Percentiles rank a stretch among this genome's conserved stretches.
Conservation (phyloP, 2,797 vertebrate genomes). For the Gymnocypris eckloni region DNA sequence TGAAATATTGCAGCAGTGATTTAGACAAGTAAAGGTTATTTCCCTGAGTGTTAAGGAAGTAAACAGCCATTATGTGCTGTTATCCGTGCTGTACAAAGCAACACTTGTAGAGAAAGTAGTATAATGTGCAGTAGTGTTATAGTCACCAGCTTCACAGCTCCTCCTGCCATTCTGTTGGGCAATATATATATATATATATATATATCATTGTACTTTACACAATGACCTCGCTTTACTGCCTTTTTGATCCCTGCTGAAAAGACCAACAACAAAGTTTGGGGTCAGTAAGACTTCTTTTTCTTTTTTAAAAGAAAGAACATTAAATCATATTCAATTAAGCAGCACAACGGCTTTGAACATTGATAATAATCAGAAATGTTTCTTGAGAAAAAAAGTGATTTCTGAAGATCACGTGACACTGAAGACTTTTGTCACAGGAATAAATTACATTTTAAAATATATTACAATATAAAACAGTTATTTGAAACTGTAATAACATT, state of each 20-base stretch:
- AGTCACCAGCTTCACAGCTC: slow-evolving; percentile 42
- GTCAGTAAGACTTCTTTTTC: not conserved
- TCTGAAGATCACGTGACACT: not conserved
- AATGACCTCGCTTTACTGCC: slow-evolving; percentile 12
- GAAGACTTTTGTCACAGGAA: not conserved
- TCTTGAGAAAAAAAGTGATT: not conserved
- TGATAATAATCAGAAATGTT: not conserved
- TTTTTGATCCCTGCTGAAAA: not conserved
- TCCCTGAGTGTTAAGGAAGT: slow-evolving; percentile 13
- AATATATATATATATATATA: slow-evolving; percentile 11
- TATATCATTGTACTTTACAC: slow-evolving; percentile 11
- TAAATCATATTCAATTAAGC: not conserved
- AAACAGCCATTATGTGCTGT: slow-evolving; percentile 1
- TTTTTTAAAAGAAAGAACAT: not conserved
- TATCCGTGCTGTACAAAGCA: slow-evolving; percentile 2
- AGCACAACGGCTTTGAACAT: not conserved
- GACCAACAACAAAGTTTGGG: not conserved
- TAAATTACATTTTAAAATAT: not conserved
- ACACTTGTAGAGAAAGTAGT: slow-evolving; percentile 9
- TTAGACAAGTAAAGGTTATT: not conserved
- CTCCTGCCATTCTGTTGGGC: slow-evolving; percentile 21
- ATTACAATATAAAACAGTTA: not conserved
- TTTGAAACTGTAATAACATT: not conserved
- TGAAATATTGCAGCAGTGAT: not conserved
- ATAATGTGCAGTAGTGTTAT: slow-evolving; percentile 14